Evolutionary conservation across 2,888 invertebrate species (phyloP), one percentile per base, ranked within the genome.

Genomic region (Nemotelus pantherinus): DNA sequence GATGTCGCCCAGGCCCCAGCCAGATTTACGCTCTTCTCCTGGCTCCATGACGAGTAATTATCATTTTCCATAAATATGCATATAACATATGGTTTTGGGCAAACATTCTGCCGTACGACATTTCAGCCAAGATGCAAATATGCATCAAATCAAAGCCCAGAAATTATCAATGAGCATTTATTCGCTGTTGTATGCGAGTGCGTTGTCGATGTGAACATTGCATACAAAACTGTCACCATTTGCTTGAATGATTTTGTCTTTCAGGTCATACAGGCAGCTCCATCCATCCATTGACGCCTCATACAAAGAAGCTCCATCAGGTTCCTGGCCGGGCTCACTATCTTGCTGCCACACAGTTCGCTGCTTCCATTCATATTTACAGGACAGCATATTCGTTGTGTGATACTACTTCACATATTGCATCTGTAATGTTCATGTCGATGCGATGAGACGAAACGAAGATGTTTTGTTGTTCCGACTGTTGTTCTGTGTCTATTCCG

Each of bases 381-480:
- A 70, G 53, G 70, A 60, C 60, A 39, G 48, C 41, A 45, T 60
- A 41, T 44, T 74, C 63, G 48, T 60, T 41, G 57, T 25, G 25
- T 45, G 48, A 74, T 60, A 74, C 25, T 25, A 25, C 39, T 74
- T 74, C 63, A 74, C 74, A 74, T 74, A 74, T 74, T 60, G 60
- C 10, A 58, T 57, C 57, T 72, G 72, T 74, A 60, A 60, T 60
- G 74, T 74, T 60, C 60, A 60, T 48, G 58, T 58, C 71, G 60
- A 58, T 57, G 72, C 2, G 53, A 50, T 6, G 25, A 68, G 7
- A 57, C 25, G 65, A 43, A 65, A 9, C 44, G 3, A 41, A 55
- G 47, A 70, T n/a, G 41, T 39, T 41, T 41, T 55, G 3, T 41
- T 68, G 53, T 5, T 50, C 5, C 70, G 53, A 43, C 55, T 70